A percentile compares a stretch with the other conserved stretches of the same genome.
Evolutionary conservation across 64 coral and sea anemone genomes (phyloP).

Genomic region (Exaiptasia diaphana): DNA sequence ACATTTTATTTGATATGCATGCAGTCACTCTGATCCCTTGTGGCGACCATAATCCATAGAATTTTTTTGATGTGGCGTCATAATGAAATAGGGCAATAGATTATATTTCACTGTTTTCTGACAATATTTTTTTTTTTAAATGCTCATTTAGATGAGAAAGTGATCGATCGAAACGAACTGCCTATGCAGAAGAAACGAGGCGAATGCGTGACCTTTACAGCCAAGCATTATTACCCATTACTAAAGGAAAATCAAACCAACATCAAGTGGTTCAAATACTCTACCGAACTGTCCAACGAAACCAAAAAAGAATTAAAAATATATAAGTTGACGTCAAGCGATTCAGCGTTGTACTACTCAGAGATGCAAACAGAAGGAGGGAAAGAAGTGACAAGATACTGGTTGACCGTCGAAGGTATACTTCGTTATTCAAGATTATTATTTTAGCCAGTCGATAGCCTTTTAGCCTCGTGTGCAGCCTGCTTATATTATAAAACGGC

Average conservation of each 20-base stretch:
- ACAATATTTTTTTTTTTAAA: no score
- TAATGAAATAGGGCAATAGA: no score
- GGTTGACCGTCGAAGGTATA: constrained; percentile 72
- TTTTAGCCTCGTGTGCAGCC: not conserved
- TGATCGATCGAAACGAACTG: constrained; percentile 48
- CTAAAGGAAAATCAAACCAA: not conserved
- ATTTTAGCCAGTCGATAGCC: not conserved
- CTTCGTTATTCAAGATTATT: not conserved
- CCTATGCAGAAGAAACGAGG: constrained; percentile 63
- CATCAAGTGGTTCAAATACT: constrained; percentile 52
- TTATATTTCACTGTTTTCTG: no score
- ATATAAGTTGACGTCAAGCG: constrained; percentile 3
- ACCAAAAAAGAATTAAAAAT: constrained; percentile 28
- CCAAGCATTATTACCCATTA: constrained; percentile 46
- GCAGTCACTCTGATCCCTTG: no score
- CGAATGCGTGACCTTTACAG: constrained; percentile 65
- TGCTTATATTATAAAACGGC: not conserved
- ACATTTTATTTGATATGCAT: no score
- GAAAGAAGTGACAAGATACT: constrained; percentile 71
- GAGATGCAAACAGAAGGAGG: constrained; percentile 43
- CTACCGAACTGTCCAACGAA: not conserved
- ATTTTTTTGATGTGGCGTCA: no score
- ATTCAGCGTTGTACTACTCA: constrained; percentile 64
- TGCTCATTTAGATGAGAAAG: constrained; percentile 34
- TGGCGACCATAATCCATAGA: no score